phyloP scores from a whole-genome alignment of 2,113 vertebrate species.

The Tylochromis polylepis region DNA sequence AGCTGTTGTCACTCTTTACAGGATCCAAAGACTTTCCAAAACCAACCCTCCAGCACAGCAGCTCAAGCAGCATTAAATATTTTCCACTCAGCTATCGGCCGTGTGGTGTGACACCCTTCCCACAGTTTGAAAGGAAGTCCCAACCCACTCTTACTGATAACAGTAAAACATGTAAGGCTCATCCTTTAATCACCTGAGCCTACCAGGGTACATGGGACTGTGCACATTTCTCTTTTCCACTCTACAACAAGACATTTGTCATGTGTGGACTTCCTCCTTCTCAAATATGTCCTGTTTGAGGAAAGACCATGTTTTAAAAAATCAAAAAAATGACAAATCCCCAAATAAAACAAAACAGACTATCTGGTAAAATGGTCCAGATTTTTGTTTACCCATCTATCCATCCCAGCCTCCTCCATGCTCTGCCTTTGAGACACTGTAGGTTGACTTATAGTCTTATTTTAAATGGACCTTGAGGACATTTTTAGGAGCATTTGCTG shows the following conservation, averaged over 20 bases:
- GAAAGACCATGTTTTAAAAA: background rate
- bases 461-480: background rate
- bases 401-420: background rate
- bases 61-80: background rate
- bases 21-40: background rate
- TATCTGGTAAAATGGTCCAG: background rate
- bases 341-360: background rate
- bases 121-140: background rate
- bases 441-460: background rate
- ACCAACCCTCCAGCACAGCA: background rate
- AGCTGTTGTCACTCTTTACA: background rate
- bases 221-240: background rate
- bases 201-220: background rate
- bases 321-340: background rate
- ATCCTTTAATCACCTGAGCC: background rate
- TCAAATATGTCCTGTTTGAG: background rate
- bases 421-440: background rate
- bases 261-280: background rate
- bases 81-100: background rate
- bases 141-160: background rate
- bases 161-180: background rate
- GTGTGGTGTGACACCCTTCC: background rate
- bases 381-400: background rate
- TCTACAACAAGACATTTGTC: background rate
- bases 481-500: background rate